A percentile compares a stretch with the other conserved stretches of the same genome.
These are phyloP conservation scores for Bombus confusus DNA, from an alignment of 1,140 invertebrate species.

Conservation along the genomic window DNA sequence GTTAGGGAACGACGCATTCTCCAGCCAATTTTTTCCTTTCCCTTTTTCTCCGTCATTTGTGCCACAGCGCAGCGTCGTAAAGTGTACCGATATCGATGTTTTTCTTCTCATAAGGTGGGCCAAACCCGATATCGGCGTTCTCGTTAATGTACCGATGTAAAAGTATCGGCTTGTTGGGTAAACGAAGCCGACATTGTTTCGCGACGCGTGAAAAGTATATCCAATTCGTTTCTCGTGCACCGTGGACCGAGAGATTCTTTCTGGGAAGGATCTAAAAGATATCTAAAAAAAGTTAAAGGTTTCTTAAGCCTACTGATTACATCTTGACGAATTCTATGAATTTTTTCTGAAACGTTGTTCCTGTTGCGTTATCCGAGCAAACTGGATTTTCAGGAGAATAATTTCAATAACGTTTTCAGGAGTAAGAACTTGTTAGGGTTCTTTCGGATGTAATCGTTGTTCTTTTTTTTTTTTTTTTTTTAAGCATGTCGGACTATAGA, in stretches of 20 bases:
- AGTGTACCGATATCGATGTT: slow-evolving; percentile 20
- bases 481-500: fast-evolving
- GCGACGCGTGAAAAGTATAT: neutral
- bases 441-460: neutral
- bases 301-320: no score
- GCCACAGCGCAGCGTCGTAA: neutral
- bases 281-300: no score
- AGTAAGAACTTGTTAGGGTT: no score
- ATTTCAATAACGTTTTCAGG: no score
- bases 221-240: neutral
- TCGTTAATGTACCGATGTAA: slow-evolving; percentile 18
- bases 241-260: no score
- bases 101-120: slow-evolving; percentile 24
- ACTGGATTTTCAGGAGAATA: no score
- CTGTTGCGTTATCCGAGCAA: no score
- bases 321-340: no score
- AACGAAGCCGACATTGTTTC: slow-evolving; percentile 11
- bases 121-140: slow-evolving; percentile 1
- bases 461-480: neutral
- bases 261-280: no score
- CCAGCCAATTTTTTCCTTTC: neutral
- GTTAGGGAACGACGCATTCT: slow-evolving; percentile 10
- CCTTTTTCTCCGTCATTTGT: neutral
- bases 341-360: no score
- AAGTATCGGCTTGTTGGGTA: neutral